Evolutionary conservation across 2,113 vertebrate species (phyloP).

Genomic region (Thomomys bottae): DNA sequence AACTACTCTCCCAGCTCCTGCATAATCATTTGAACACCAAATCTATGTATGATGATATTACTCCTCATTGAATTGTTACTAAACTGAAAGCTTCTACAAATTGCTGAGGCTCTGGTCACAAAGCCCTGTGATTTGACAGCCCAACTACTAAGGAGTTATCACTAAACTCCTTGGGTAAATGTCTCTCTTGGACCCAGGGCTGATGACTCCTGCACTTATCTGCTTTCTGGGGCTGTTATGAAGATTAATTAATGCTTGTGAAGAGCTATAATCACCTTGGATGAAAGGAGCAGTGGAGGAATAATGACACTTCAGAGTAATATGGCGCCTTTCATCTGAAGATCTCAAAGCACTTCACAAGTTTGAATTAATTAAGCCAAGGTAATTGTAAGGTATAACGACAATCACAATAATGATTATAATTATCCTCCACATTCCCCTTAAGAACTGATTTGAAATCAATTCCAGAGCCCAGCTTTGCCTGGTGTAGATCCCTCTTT

Average conservation of each 20-base stretch:
- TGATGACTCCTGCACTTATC: constrained; percentile 70
- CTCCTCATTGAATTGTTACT: not conserved
- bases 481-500: not conserved
- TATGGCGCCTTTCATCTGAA: constrained; percentile 77
- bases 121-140: constrained; percentile 45
- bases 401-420: constrained; percentile 69
- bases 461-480: constrained; percentile 58
- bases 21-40: not conserved
- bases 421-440: constrained; percentile 66
- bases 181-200: constrained; percentile 57
- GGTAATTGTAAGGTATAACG: constrained; percentile 78
- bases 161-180: constrained; percentile 25
- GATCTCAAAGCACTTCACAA: constrained; percentile 77
- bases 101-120: not conserved
- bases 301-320: constrained; percentile 71
- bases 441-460: constrained; percentile 77
- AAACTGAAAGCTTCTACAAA: not conserved
- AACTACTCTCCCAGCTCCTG: not conserved
- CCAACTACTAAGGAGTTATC: not conserved
- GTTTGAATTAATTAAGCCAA: constrained; percentile 74
- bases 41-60: not conserved
- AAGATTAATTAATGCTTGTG: constrained; percentile 76
- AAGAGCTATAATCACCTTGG: constrained; percentile 76
- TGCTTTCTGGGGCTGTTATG: constrained; percentile 68
- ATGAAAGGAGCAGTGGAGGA: constrained; percentile 71